Conservation (phyloP, 2,113 vertebrate species). For the Recurvirostra avosetta region DNA sequence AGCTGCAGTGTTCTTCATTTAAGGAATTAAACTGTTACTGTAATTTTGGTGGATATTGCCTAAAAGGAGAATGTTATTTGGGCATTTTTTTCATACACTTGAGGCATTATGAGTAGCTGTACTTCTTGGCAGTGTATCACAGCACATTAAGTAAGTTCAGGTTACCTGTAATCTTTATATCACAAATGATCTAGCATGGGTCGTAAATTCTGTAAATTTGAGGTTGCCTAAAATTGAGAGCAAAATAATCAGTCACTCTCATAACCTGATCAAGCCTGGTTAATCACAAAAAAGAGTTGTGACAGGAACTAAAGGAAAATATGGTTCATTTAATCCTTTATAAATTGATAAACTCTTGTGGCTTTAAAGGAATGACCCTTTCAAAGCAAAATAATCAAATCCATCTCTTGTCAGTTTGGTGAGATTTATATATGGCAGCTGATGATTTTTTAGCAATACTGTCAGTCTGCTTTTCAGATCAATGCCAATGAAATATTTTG, state of each 20-base stretch:
- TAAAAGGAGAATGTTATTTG: not conserved
- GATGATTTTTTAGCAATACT: conserved; percentile 49
- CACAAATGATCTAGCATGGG: not conserved
- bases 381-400: conserved; percentile 57
- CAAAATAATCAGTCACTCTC: conserved; percentile 3
- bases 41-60: not conserved
- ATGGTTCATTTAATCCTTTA: conserved; percentile 29
- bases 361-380: conserved; percentile 38
- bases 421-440: conserved; percentile 48
- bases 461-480: conserved; percentile 55
- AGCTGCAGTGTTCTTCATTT: not conserved
- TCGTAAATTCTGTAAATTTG: not conserved
- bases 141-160: not conserved
- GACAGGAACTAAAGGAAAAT: conserved; percentile 8
- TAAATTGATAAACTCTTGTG: conserved; percentile 31
- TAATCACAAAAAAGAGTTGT: not conserved
- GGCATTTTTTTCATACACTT: not conserved
- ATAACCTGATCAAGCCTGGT: conserved; percentile 12
- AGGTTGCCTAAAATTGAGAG: not conserved
- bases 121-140: not conserved
- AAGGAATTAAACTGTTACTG: not conserved
- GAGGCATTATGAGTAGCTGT: not conserved
- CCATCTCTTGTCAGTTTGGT: conserved; percentile 37
- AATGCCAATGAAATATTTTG: conserved; percentile 68
- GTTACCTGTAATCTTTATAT: not conserved